phyloP scores from a whole-genome alignment of 2,797 vertebrate genomes.

The Gorsachius magnificus region DNA sequence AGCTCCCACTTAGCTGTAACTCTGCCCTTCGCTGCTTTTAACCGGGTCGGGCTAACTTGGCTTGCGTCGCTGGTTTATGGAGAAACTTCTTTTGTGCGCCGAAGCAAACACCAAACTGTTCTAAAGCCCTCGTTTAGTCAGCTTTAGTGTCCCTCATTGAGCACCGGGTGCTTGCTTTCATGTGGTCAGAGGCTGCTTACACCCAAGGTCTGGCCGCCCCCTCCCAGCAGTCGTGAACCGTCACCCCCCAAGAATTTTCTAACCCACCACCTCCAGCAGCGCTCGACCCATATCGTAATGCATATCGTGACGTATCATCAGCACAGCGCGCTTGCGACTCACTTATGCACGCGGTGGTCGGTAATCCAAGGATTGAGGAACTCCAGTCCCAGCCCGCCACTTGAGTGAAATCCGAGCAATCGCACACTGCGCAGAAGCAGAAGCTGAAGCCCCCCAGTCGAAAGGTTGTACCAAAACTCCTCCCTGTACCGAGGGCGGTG shows the following conservation, averaged over 20 bases:
- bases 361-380: slow-evolving; percentile 10
- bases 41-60: neutral
- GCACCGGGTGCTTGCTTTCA: neutral
- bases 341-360: accelerated
- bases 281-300: neutral
- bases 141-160: neutral
- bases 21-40: neutral
- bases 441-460: neutral
- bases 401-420: neutral
- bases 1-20: neutral
- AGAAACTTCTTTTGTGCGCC: neutral
- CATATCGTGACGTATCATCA: accelerated
- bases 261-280: neutral
- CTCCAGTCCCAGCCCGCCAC: neutral
- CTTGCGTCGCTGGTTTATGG: neutral
- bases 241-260: neutral
- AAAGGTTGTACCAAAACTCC: neutral
- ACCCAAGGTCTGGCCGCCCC: accelerated
- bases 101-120: neutral
- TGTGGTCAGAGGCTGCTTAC: neutral
- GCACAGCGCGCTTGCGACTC: accelerated
- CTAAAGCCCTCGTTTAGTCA: neutral
- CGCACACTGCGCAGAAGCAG: neutral
- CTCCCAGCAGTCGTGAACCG: neutral
- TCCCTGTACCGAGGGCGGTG: neutral